Evolutionary conservation across 2,113 vertebrate species (phyloP), one percentile per base, ranked within the genome.

Genomic region (Cyphomyrus plagiostoma): DNA sequence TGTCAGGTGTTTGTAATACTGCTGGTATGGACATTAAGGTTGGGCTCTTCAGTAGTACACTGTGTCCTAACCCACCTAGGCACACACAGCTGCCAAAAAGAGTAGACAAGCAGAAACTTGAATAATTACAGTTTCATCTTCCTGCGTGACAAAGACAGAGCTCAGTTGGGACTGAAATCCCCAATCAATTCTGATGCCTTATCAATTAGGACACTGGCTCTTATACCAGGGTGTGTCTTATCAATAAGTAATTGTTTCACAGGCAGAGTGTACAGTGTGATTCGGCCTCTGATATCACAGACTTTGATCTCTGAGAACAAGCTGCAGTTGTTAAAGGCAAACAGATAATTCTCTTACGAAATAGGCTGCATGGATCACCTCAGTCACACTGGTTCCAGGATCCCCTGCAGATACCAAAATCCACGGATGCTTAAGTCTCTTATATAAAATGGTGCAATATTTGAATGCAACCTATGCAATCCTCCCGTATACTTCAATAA

Each of bases 261-360:
- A 15, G 50, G 48, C 23, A 21, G 62, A 49, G 23, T 10, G 3
- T 30, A 74, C 92, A 90, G 91, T 90, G 88, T n/a, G 52, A 1
- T 42, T 89, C 88, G 74, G 21, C 53, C 88, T 4, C 45, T 90
- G 52, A 19, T 88, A 86, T 91, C 58, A 89, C 89, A 93, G 93
- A 95, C 94, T 95, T 95, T 94, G 94, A 93, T 93, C 93, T 74
- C 6, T 17, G 46, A 89, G 90, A 91, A 91, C 91, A 93, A 88
- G 88, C 66, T 39, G 90, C 91, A 90, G 66, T 91, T 91, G 91
- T 58, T 88, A 91, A 92, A 90, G 89, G 62, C 89, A 70, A 74
- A 17, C 89, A 91, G 91, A 93, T 92, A 92, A 91, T 92, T 89
- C 62, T 89, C 30, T 35, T 5, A 70, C 30, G 50, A 90, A 90